Conservation (phyloP, 2,797 vertebrate genomes). For the Clarias platycephalus region DNA sequence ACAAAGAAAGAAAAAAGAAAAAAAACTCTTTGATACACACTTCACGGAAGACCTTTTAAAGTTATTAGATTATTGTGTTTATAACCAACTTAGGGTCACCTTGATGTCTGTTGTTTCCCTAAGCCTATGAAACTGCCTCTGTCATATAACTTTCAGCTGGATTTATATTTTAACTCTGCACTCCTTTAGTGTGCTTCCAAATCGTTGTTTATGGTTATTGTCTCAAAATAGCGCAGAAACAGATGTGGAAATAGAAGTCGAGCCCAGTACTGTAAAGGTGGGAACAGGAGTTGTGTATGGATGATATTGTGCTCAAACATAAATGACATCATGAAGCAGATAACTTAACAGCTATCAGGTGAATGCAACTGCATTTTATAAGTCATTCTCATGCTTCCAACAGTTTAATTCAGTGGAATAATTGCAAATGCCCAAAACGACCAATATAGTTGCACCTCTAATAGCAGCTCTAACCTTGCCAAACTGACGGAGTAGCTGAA, state of each 20-base stretch:
- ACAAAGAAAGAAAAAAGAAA: slow-evolving; percentile 16
- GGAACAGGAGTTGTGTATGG: slow-evolving; percentile 1
- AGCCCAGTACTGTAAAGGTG: slow-evolving; percentile 30
- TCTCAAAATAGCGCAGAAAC: slow-evolving; percentile 39
- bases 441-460: not conserved
- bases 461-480: slow-evolving; percentile 82
- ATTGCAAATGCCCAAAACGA: not conserved
- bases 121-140: slow-evolving; percentile 21
- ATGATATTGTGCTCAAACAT: slow-evolving; percentile 46
- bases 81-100: slow-evolving; percentile 21
- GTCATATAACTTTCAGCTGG: slow-evolving; percentile 49
- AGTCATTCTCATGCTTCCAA: not conserved
- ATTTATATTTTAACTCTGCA: slow-evolving; percentile 51
- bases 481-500: slow-evolving; percentile 95
- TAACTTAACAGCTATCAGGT: slow-evolving; percentile 13
- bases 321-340: slow-evolving; percentile 11
- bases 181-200: slow-evolving; percentile 50
- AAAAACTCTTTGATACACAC: slow-evolving; percentile 22
- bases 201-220: slow-evolving; percentile 42
- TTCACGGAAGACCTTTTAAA: slow-evolving; percentile 52
- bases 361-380: not conserved
- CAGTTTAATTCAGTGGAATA: not conserved
- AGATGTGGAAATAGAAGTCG: slow-evolving; percentile 48
- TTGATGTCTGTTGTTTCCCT: slow-evolving; percentile 44
- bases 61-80: slow-evolving; percentile 44